These are phyloP conservation scores for Polyommatus icarus DNA, from an alignment of 2,888 invertebrate species.

Conservation along the genomic window DNA sequence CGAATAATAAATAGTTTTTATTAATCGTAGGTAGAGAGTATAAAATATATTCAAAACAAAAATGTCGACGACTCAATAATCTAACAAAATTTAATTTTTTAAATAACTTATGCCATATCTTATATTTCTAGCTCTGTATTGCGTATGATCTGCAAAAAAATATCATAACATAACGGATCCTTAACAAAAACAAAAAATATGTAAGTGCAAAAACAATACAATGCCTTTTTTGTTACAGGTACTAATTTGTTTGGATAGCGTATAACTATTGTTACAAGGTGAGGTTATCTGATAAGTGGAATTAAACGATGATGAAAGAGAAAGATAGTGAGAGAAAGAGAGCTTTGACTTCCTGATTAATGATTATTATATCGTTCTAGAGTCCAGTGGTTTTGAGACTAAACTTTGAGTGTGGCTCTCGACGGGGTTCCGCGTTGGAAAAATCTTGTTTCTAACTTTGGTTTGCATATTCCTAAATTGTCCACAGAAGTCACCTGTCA, in stretches of 20 bases:
- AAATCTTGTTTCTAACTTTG: too few species aligned
- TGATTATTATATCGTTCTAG: too few species aligned
- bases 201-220: background rate
- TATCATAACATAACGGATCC: constrained; percentile 12
- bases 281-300: background rate
- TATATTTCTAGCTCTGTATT: background rate
- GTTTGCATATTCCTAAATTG: too few species aligned
- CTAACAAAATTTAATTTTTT: too few species aligned
- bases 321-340: background rate
- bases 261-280: constrained; percentile 20
- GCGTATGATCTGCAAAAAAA: constrained; percentile 19
- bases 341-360: background rate
- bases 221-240: constrained; percentile 25
- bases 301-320: background rate
- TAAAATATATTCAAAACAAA: too few species aligned
- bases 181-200: constrained; percentile 8
- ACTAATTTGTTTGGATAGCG: constrained; percentile 22
- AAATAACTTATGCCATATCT: background rate
- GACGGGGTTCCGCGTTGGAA: too few species aligned
- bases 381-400: too few species aligned
- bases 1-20: too few species aligned
- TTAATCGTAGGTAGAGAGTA: too few species aligned
- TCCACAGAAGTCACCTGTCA: too few species aligned
- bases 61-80: too few species aligned
- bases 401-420: too few species aligned